Evolutionary conservation across 2,797 vertebrate species (phyloP).

Genomic region (Sebastes diaconus): DNA sequence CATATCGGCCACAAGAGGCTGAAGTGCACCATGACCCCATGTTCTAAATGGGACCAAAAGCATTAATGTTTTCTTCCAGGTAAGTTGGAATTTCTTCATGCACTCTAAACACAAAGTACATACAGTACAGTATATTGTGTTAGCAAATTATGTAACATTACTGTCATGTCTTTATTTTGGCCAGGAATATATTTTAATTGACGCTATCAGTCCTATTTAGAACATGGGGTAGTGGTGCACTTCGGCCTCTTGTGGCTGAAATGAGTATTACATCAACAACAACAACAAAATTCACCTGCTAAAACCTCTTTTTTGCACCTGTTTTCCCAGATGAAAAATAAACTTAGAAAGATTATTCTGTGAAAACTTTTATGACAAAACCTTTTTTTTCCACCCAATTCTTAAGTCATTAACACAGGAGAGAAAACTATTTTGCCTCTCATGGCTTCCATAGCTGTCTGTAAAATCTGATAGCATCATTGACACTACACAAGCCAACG

Average conservation of each 20-base stretch:
- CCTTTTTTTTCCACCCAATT: not conserved
- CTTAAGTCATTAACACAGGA: not conserved
- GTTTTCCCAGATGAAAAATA: not conserved
- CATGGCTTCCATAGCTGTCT: not conserved
- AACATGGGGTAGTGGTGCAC: not conserved
- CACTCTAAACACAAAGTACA: not conserved
- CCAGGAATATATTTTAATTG: not conserved
- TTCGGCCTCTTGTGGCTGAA: too few relatives aligned
- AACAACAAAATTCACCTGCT: not conserved
- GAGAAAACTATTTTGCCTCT: not conserved
- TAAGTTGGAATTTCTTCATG: not conserved
- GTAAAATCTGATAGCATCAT: not conserved
- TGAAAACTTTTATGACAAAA: not conserved
- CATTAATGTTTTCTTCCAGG: not conserved
- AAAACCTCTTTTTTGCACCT: not conserved
- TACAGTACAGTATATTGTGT: not conserved
- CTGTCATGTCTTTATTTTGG: not conserved
- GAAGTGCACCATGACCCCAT: not conserved
- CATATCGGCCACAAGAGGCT: not conserved
- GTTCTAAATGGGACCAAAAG: not conserved
- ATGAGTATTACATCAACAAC: not conserved
- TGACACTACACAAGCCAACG: not conserved
- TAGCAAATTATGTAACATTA: not conserved
- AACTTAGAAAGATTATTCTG: not conserved
- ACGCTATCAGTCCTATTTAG: not conserved